Conservation (phyloP, 2,888 invertebrate species). For the Tetrapedia diversipes region DNA sequence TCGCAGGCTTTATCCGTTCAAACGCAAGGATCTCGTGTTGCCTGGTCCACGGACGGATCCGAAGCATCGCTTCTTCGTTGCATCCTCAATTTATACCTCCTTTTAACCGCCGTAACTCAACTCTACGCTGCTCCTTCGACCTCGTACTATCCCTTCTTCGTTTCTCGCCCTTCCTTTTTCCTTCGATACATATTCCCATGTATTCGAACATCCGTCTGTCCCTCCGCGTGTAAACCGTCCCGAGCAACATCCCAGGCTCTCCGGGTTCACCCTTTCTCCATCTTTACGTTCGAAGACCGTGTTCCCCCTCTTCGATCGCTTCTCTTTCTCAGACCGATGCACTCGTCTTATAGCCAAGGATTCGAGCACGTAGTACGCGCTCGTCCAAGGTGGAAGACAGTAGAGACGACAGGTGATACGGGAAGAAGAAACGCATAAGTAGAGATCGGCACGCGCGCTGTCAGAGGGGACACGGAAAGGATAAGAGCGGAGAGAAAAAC, state of each 20-base stretch:
- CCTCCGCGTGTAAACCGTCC: conserved; percentile 18
- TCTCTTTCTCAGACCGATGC: conserved; percentile 61
- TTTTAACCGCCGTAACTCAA: conserved; percentile 17
- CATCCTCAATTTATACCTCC: conserved; percentile 10
- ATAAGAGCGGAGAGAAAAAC: conserved; percentile 7
- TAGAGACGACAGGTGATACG: conserved; percentile 43
- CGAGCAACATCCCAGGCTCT: conserved; percentile 40
- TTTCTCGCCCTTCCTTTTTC: conserved; percentile 19
- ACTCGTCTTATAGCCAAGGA: conserved; percentile 61
- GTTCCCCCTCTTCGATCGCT: conserved; percentile 25
- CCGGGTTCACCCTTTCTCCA: conserved; percentile 55
- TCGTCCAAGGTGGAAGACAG: conserved; percentile 19
- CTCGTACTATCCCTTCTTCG: conserved; percentile 40
- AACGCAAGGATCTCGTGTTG: not conserved
- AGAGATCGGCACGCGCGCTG: conserved; percentile 39
- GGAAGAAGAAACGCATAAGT: too few relatives aligned
- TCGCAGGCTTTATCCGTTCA: not conserved
- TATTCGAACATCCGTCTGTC: conserved; percentile 32
- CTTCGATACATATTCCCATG: conserved; percentile 29
- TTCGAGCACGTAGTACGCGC: conserved; percentile 41
- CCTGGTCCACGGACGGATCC: not conserved
- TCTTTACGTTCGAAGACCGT: conserved; percentile 50
- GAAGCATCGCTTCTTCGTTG: conserved; percentile 1
- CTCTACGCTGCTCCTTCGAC: conserved; percentile 45
- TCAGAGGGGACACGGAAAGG: not conserved